Conservation (phyloP, 2,113 vertebrate species). For the Phrynosoma blainvillii region DNA sequence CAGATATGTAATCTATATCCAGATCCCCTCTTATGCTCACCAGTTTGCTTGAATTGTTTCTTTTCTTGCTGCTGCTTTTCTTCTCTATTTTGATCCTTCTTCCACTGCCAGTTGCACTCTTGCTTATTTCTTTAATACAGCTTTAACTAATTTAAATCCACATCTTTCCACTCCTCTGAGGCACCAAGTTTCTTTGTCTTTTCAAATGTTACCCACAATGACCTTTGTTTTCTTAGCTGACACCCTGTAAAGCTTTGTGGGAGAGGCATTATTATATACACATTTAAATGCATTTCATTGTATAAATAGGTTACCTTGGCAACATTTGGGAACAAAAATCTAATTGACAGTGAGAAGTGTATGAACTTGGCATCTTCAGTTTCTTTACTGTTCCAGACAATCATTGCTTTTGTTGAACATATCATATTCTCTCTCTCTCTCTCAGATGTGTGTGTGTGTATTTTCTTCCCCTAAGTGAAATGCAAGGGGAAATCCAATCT, state of each 20-base stretch:
- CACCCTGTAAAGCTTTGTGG: background rate
- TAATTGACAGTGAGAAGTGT: constrained; percentile 14
- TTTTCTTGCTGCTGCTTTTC: background rate
- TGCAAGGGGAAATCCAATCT: background rate
- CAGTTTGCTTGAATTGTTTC: background rate
- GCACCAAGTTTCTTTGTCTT: background rate
- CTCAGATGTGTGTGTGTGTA: too few species aligned
- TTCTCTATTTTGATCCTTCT: background rate
- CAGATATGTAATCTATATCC: background rate
- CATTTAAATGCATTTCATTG: constrained; percentile 16
- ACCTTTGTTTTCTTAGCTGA: background rate
- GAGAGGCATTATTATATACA: background rate
- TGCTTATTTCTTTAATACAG: background rate
- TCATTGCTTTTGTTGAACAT: background rate
- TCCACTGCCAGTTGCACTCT: background rate
- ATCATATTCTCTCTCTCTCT: background rate
- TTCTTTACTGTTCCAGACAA: background rate
- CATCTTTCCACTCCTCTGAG: too few species aligned
- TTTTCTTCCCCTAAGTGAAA: background rate
- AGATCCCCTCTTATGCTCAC: background rate
- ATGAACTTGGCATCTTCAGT: background rate
- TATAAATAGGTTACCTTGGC: constrained; percentile 15
- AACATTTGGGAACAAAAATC: constrained; percentile 2
- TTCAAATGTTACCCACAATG: background rate
- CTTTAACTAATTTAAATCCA: background rate